Percentiles rank a stretch among this genome's conserved stretches.
Conservation (phyloP, 2,888 invertebrate species). For the Tillus elongatus region DNA sequence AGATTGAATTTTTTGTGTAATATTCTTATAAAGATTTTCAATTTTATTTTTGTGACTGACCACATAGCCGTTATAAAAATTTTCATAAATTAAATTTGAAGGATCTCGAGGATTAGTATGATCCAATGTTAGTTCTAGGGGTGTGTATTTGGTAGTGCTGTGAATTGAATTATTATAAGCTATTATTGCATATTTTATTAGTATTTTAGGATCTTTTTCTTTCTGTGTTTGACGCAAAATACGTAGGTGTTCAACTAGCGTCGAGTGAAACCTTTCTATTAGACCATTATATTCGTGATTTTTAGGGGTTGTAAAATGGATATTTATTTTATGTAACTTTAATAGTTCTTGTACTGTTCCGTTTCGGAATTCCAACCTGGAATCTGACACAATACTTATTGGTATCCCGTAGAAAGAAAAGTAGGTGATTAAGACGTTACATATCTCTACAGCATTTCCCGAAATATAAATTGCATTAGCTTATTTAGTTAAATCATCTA, state of each 20-base stretch:
- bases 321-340: not conserved
- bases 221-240: not conserved
- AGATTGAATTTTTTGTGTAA: no score
- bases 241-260: not conserved
- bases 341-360: not conserved
- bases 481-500: no score
- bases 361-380: no score
- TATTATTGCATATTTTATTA: not conserved
- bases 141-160: not conserved
- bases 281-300: not conserved
- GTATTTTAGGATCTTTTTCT: not conserved
- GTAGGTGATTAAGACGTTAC: no score
- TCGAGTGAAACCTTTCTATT: constrained; percentile 1
- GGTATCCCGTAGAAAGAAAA: no score
- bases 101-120: not conserved
- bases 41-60: not conserved
- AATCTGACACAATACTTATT: no score
- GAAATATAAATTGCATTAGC: no score
- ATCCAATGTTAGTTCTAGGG: not conserved
- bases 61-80: not conserved
- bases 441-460: no score
- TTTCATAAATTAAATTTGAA: not conserved
- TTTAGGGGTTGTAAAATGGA: not conserved
- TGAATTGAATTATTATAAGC: constrained; percentile 3
- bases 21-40: constrained; percentile 3